Percentiles rank a stretch among this genome's conserved stretches.
phyloP scores from a whole-genome alignment of 2,797 vertebrate genomes.

The Melanotaenia parkinsoni region DNA sequence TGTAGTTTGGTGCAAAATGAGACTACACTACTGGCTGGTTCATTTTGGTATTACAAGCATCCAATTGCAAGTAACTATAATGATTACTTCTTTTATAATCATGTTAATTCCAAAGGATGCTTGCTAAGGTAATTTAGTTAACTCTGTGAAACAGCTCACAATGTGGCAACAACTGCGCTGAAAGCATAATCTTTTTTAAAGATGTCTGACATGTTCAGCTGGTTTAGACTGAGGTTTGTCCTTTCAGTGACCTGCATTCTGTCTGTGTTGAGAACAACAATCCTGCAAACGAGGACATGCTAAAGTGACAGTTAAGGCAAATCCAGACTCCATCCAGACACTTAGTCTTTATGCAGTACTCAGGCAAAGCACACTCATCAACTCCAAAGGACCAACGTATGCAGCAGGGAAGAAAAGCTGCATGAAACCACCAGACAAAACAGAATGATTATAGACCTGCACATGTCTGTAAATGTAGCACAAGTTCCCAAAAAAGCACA shows the following conservation, averaged over 20 bases:
- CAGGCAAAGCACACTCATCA: slow-evolving; percentile 7
- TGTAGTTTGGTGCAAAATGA: slow-evolving; percentile 5
- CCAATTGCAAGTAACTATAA: background rate
- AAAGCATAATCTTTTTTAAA: background rate
- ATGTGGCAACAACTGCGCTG: background rate
- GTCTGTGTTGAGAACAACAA: slow-evolving; percentile 41
- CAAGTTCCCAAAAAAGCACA: background rate
- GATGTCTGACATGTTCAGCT: background rate
- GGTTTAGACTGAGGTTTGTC: slow-evolving; percentile 21
- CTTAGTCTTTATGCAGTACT: slow-evolving; percentile 25
- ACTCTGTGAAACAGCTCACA: background rate
- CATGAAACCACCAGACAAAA: slow-evolving; percentile 20
- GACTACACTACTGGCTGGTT: background rate
- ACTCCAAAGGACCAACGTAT: slow-evolving; percentile 18
- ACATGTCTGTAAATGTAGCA: background rate
- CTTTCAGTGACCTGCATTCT: slow-evolving; percentile 35
- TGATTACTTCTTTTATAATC: too few relatives aligned
- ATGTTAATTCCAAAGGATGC: background rate
- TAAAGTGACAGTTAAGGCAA: slow-evolving; percentile 37
- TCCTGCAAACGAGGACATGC: slow-evolving; percentile 41
- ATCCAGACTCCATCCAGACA: slow-evolving; percentile 40
- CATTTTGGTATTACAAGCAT: background rate
- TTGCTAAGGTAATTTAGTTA: too few relatives aligned
- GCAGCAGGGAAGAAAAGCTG: background rate
- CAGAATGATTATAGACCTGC: background rate